These are phyloP conservation scores for Psophia crepitans DNA, from an alignment of 2,113 vertebrate species.

Conservation along the genomic window DNA sequence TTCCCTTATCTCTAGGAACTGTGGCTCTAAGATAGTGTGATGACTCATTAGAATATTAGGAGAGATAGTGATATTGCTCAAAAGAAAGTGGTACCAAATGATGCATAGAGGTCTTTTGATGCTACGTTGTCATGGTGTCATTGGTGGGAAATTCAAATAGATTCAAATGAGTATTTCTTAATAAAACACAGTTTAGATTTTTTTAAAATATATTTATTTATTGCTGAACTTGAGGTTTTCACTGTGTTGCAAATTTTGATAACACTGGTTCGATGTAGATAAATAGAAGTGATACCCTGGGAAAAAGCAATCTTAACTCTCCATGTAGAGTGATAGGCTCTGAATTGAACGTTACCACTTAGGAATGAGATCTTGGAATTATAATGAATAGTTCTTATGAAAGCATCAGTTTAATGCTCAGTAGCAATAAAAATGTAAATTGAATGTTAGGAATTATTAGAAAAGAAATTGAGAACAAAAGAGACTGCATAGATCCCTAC, in stretches of 20 bases:
- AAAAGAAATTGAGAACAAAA: conserved; percentile 39
- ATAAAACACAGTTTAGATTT: not conserved
- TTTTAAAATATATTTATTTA: not conserved
- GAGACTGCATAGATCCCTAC: not conserved
- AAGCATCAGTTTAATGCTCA: conserved; percentile 46
- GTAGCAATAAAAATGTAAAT: conserved; percentile 58
- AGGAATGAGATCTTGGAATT: conserved; percentile 33
- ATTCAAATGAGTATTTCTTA: not conserved
- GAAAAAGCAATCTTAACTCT: not conserved
- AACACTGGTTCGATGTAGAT: not conserved
- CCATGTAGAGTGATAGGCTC: not conserved
- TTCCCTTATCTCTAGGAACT: not conserved
- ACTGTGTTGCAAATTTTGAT: not conserved
- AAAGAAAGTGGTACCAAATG: not conserved
- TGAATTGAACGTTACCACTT: not conserved
- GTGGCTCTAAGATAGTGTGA: not conserved
- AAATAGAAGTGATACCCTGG: not conserved
- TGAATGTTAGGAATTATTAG: conserved; percentile 51
- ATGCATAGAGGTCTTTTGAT: not conserved
- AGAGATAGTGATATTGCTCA: not conserved
- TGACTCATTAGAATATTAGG: not conserved
- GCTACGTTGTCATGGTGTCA: not conserved
- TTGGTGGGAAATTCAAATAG: not conserved
- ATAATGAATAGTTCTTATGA: conserved; percentile 15
- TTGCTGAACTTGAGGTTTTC: not conserved